Conservation (phyloP, 2,888 invertebrate genomes). For the Drosophila quinaria region DNA sequence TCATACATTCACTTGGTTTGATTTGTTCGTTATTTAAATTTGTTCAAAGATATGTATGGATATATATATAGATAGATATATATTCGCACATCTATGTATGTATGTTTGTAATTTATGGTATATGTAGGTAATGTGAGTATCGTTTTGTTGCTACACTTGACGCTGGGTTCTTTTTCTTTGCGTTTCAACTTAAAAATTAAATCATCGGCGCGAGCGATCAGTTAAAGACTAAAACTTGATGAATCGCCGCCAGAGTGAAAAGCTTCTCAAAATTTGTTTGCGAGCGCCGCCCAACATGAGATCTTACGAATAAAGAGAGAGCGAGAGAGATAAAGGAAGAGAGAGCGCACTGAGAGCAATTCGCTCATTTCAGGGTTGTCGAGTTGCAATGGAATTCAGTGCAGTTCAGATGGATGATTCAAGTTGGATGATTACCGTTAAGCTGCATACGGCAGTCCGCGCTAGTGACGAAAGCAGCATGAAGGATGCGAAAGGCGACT, state of each 20-base stretch:
- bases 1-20: constrained; percentile 20
- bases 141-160: constrained; percentile 59
- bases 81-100: constrained; percentile 52
- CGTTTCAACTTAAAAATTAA: constrained; percentile 84
- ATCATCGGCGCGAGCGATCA: constrained; percentile 85
- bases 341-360: constrained; percentile 3
- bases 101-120: constrained; percentile 42
- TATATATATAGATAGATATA: constrained; percentile 1
- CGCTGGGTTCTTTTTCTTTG: constrained; percentile 55
- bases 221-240: constrained; percentile 83
- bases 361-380: constrained; percentile 42
- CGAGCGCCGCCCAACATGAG: constrained; percentile 23
- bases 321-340: constrained; percentile 1
- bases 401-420: constrained; percentile 15
- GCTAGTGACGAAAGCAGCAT: too few relatives aligned
- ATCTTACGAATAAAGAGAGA: constrained; percentile 26
- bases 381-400: constrained; percentile 17
- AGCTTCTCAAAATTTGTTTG: constrained; percentile 47
- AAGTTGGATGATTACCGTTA: constrained; percentile 4
- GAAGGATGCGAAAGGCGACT: too few relatives aligned
- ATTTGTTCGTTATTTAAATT: constrained; percentile 46
- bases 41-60: constrained; percentile 24
- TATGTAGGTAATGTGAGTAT: constrained; percentile 65
- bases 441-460: too few relatives aligned
- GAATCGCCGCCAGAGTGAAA: constrained; percentile 64